Evolutionary conservation across 2,113 vertebrate genomes (phyloP).

Genomic region (Proteles cristata): DNA sequence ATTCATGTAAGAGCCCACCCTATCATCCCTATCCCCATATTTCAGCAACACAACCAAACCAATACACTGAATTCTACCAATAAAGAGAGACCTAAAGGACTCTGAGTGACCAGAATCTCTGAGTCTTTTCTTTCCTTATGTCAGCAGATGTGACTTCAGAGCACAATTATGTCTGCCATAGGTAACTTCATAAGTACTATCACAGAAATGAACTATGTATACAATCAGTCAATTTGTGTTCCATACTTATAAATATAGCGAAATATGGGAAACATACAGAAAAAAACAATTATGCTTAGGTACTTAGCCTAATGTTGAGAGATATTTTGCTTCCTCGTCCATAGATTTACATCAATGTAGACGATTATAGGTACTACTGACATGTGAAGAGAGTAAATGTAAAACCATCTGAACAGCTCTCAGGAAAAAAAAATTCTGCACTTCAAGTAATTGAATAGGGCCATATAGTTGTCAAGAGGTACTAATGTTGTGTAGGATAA

Average conservation of each 20-base stretch:
- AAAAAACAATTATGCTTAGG: not conserved
- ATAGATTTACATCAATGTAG: not conserved
- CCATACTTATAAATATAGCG: not conserved
- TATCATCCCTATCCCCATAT: not conserved
- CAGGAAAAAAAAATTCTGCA: not conserved
- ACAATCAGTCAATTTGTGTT: not conserved
- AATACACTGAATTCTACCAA: not conserved
- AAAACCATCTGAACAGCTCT: not conserved
- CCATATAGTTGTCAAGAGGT: not conserved
- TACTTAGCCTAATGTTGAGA: not conserved
- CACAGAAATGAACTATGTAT: not conserved
- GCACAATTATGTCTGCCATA: not conserved
- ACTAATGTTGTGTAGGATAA: not conserved
- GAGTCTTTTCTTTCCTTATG: not conserved
- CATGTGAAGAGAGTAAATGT: not conserved
- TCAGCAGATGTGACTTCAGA: not conserved
- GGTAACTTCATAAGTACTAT: not conserved
- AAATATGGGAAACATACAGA: not conserved
- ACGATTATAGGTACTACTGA: not conserved
- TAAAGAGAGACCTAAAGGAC: not conserved
- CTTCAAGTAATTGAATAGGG: not conserved
- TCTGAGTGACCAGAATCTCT: not conserved
- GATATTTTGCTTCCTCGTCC: constrained; percentile 7
- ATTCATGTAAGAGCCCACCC: not conserved
- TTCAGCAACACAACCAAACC: not conserved